Conservation (phyloP, 2,888 invertebrate species). For the Leptinotarsa peninsularis region DNA sequence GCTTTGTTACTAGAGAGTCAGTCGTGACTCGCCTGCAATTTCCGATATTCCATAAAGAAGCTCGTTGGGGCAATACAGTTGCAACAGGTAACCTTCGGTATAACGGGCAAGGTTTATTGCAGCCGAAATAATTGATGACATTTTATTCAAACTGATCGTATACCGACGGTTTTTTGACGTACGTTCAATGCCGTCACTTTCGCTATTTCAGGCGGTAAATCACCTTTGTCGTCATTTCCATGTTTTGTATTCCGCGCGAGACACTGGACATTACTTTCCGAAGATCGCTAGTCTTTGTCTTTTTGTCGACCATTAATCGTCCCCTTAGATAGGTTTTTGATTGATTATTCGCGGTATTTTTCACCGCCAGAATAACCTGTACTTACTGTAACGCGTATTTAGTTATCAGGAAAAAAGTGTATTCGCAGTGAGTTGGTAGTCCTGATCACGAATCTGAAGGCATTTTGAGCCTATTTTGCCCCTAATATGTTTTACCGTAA, state of each 20-base stretch:
- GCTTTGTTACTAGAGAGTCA: not conserved
- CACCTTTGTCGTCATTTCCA: constrained; percentile 2
- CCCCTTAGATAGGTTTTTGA: too few relatives aligned
- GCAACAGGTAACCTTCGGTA: not conserved
- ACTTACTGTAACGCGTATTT: too few relatives aligned
- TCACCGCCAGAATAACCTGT: too few relatives aligned
- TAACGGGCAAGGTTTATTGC: not conserved
- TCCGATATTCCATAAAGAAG: not conserved
- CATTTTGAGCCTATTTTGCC: too few relatives aligned
- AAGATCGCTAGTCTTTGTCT: not conserved
- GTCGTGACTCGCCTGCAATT: not conserved
- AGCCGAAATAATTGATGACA: not conserved
- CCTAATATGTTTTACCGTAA: too few relatives aligned
- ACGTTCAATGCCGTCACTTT: constrained; percentile 6
- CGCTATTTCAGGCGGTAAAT: not conserved
- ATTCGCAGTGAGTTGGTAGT: too few relatives aligned
- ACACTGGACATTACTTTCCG: not conserved
- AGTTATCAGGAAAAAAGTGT: too few relatives aligned
- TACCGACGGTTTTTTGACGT: not conserved
- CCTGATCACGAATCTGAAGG: too few relatives aligned
- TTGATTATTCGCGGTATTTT: too few relatives aligned
- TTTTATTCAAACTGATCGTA: not conserved
- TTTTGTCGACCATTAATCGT: too few relatives aligned
- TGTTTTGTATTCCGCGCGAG: not conserved
- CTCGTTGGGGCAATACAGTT: not conserved